Evolutionary conservation across 2,888 invertebrate genomes (phyloP), one percentile per base, ranked within the genome.

Genomic region (Formica aserva): DNA sequence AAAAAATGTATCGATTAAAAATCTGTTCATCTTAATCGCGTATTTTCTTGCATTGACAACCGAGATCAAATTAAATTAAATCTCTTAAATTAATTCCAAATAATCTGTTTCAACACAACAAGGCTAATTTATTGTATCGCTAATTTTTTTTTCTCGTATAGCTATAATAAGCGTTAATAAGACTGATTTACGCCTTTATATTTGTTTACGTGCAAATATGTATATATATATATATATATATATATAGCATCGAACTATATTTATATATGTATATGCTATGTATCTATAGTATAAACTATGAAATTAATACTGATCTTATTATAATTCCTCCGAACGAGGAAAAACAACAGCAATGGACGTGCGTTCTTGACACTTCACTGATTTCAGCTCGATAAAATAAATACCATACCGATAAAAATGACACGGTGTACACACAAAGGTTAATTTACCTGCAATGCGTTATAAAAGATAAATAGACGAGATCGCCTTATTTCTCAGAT

Each of bases 321-420:
- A 45, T 45, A 48, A 48, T 55, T 81, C 57, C 75, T 55, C 22
- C 15, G 55, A 72, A 22, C 38, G 52, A 9, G 38, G 57, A 78
- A 65, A 82, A 78, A 71, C 74, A 85, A 81, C 74, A 35, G 35
- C 38, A 74, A 69, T 48, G 63, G 57, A 83, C 55, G 77, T 66
- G 72, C 29, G 38, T 29, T 69, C 13, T 65, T 80, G 85, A 85
- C 72, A 83, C 66, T 62, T 80, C 66, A 74, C 45, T 41, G 57
- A 65, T 72, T 85, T 65, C 26, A 62, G 41, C 26, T 62, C 72
- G 83, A 81, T 80, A 22, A 83, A 87, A 83, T 87, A 87, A 87
- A 85, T 83, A 80, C 9, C 38, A 15, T 15, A 26, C 55, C 41
- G 38, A 71, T 32, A 55, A 71, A 75, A 75, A 83, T 52, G 57